Percentiles rank a stretch among this genome's conserved stretches.
Evolutionary conservation across 2,888 invertebrate species (phyloP).

Genomic region (Phengaris alcon): DNA sequence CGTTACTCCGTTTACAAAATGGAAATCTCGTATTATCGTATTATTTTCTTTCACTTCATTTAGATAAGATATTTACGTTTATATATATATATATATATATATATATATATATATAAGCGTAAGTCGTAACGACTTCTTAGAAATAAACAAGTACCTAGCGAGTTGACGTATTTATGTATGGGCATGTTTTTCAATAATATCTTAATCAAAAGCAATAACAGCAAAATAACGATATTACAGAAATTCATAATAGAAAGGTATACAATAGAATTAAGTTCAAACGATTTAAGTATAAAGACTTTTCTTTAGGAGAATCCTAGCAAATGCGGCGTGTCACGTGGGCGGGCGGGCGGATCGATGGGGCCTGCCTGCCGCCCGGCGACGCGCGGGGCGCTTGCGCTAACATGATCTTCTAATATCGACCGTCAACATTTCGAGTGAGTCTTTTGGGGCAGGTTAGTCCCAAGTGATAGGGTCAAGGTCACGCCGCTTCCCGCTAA

Average conservation of each 20-base stretch:
- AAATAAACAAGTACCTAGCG: slow-evolving; percentile 8
- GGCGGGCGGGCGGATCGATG: slow-evolving; percentile 73
- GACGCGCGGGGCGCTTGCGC: slow-evolving; percentile 65
- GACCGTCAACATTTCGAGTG: slow-evolving; percentile 69
- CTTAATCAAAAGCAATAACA: slow-evolving; percentile 23
- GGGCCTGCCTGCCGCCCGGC: slow-evolving; percentile 45
- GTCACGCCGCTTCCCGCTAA: slow-evolving; percentile 66
- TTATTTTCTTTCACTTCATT: no score
- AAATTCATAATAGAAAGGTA: slow-evolving; percentile 14
- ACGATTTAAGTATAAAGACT: slow-evolving; percentile 34
- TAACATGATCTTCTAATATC: slow-evolving; percentile 66
- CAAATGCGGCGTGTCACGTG: slow-evolving; percentile 77
- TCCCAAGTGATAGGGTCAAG: slow-evolving; percentile 78
- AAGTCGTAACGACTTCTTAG: not conserved
- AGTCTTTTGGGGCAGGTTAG: slow-evolving; percentile 80
- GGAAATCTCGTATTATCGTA: no score
- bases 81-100: no score
- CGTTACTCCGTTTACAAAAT: no score
- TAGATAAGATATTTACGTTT: no score
- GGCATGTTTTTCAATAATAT: slow-evolving; percentile 16
- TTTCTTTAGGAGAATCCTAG: slow-evolving; percentile 72
- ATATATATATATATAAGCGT: no score
- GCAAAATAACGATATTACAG: slow-evolving; percentile 12
- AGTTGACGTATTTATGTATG: not conserved
- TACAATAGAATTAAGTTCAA: slow-evolving; percentile 26